Base-by-base conservation (phyloP, 2,113 vertebrate genomes). In the Zootoca vivipara region DNA sequence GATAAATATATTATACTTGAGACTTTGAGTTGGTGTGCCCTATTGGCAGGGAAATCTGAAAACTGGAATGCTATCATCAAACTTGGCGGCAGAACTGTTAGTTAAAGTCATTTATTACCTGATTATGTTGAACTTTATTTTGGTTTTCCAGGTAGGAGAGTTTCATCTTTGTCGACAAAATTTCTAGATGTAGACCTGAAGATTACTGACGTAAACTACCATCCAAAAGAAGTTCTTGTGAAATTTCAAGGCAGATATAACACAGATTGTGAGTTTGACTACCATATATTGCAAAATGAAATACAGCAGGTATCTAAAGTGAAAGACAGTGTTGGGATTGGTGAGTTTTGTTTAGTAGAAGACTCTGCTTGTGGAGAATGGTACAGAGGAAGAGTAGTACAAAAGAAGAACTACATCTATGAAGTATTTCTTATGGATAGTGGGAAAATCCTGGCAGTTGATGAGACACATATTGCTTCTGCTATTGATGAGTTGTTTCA, bases 381-480 rank as follows among this genome's bases (percentile, higher is more conserved):
- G 98, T 97, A 97, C 87, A 97, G 99, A 97, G 98, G 98, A 96
- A 97, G 97, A 96, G 95, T 99, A 88, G 92, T 98, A 89, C 96
- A 95, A 85, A 97, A 94, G 91, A 95, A 83, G 33, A 93, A 93
- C 0, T 90, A 94, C 72, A 56, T 93, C 30, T 98, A 87, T 90
- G 96, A 98, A 4, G 95, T 98, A 30, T 96, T 97, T 82, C 97
- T 99, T n/a, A 95, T 99, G 69, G 99, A 99, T 90, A 90, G 92
- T 16, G 98, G 98, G 16, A 96, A 96, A 13, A 82, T 98, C 28
- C 81, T 98, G 35, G 96, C 87, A 42, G 98, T 98, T 38, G 84
- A 93, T 35, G 79, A 94, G 9, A 35, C 64, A 2, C 96, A 89
- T 64, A 78, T 99, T 94, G 97, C 97, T 67, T 95, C 96, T 89